Base-by-base conservation (phyloP, 2,888 invertebrate genomes). In the Chaitophorus viminalis region DNA sequence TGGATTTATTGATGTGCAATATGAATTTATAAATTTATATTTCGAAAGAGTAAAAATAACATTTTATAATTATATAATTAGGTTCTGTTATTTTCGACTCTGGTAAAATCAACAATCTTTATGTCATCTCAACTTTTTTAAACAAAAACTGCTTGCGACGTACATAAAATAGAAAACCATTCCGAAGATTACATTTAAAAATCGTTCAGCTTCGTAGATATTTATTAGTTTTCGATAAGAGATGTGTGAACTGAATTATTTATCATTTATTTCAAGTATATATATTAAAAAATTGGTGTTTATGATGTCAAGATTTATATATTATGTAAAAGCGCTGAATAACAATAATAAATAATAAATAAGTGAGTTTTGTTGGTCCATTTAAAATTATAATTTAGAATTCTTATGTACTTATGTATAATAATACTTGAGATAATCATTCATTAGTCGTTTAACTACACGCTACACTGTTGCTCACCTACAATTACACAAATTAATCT, bases 181-280 rank as follows among this genome's bases (percentile, higher is more conserved):
- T 78, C 60, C 9, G 36, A 78, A 78, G 60, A 78, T 78, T 78
- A 78, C 60, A 78, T 39, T 79, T 79, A 65, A 60, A 29, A 79
- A 65, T 36, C 65, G 36, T 4, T 65, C 29, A 65, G 36, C 17
- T 21, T 65, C 60, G n/a, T 65, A 39, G 36, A 74, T 74, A 74
- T 74, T 74, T 21, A 74, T 36, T 74, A 6, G 74, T 74, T 74
- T 21, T 78, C 8, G 36, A 79, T 36, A 65, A 60, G 36, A 74
- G 33, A 18, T 14, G 25, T 33, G 31, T 60, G n/a, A 60, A 78
- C 33, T 60, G 60, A 78, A 78, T 78, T 36, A 78, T 60, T 78
- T 60, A 60, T 60, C 8, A 36, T n/a, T 4, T 18, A 60, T 4
- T 46, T 46, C 46, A 9, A 9, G 9, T 60, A 60, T 46, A 54